Conservation (phyloP, 2,888 invertebrate genomes). For the Neoscelio sp. region DNA sequence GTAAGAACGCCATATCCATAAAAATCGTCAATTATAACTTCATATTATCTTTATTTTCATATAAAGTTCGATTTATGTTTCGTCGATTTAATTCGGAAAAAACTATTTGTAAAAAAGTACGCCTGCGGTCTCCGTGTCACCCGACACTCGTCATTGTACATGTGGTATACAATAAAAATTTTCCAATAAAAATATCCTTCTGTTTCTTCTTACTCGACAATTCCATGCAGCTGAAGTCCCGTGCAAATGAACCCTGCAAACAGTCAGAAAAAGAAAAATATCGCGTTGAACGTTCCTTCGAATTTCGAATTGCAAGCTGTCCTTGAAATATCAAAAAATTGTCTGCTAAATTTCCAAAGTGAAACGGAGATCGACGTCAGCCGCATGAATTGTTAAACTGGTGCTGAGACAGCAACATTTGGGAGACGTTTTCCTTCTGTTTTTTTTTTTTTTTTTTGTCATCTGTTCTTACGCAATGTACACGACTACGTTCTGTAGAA, state of each 20-base stretch:
- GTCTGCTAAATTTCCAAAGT: no score
- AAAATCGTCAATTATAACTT: background rate
- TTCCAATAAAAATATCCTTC: slow-evolving; percentile 34
- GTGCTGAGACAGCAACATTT: slow-evolving; percentile 19
- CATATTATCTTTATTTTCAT: background rate
- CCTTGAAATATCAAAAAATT: no score
- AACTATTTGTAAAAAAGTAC: slow-evolving; percentile 30
- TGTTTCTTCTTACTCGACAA: background rate
- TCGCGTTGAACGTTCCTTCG: background rate
- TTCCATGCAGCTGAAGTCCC: slow-evolving; percentile 33
- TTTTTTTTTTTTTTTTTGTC: slow-evolving; percentile 5
- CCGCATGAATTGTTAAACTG: slow-evolving; percentile 23
- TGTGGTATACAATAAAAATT: slow-evolving; percentile 17
- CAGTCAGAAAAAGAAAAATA: background rate
- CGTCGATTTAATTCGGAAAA: slow-evolving; percentile 7
- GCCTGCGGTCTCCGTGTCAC: slow-evolving; percentile 30
- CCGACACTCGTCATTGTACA: slow-evolving; percentile 4
- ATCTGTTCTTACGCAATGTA: slow-evolving; percentile 39
- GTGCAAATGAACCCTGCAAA: slow-evolving; percentile 2
- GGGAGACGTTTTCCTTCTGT: slow-evolving; percentile 18
- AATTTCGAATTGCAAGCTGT: no score
- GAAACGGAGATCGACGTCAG: slow-evolving; percentile 18
- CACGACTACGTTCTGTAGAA: slow-evolving; percentile 58
- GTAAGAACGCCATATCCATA: background rate
- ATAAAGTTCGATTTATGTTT: slow-evolving; percentile 21